phyloP scores from a whole-genome alignment of 2,113 vertebrate species.

The Hemibagrus wyckioides region DNA sequence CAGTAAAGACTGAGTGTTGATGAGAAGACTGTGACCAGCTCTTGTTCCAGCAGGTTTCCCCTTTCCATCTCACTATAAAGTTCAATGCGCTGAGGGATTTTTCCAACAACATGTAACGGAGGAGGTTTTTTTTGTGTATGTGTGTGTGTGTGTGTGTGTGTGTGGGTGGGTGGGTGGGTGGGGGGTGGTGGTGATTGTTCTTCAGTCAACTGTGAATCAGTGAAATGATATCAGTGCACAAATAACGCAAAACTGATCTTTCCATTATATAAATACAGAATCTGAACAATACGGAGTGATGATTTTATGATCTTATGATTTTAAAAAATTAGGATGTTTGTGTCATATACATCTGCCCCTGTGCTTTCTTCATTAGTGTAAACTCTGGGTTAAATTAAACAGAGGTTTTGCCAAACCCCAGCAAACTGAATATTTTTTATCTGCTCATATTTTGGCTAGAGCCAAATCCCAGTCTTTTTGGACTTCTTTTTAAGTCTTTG shows the following conservation, averaged over 20 bases:
- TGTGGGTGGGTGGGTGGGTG: no score
- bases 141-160: no score
- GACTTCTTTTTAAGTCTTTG: neutral
- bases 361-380: neutral
- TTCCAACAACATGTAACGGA: neutral
- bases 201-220: conserved; percentile 11
- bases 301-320: neutral
- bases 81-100: neutral
- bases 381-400: neutral
- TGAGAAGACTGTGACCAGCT: conserved; percentile 16
- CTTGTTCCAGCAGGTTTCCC: conserved; percentile 23
- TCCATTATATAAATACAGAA: neutral
- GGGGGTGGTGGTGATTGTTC: neutral
- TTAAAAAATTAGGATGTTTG: neutral
- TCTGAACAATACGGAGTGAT: neutral
- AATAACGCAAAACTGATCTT: neutral
- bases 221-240: neutral
- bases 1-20: neutral
- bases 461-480: neutral
- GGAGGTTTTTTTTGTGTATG: conserved; percentile 19
- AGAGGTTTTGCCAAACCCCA: neutral
- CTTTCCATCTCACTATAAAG: neutral
- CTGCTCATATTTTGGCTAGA: neutral
- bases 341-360: neutral
- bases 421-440: neutral